phyloP scores from a whole-genome alignment of 2,113 vertebrate species.

The Mustela lutreola region DNA sequence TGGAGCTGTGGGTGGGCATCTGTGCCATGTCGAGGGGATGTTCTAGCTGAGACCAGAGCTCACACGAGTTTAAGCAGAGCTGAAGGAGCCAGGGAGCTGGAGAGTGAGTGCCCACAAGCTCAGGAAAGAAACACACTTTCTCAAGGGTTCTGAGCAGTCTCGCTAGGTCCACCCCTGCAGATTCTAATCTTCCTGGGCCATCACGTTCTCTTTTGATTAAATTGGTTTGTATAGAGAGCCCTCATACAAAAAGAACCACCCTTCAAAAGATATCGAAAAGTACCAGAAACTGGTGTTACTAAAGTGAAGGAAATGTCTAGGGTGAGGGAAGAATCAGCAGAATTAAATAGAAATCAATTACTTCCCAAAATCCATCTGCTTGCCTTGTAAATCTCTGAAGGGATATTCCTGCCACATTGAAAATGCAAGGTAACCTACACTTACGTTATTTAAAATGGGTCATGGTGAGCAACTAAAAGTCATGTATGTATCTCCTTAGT shows the following conservation, averaged over 20 bases:
- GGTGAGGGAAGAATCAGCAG: background rate
- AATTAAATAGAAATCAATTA: background rate
- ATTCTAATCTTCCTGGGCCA: background rate
- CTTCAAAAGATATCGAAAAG: background rate
- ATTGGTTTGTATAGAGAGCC: background rate
- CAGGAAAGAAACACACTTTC: background rate
- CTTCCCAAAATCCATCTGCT: background rate
- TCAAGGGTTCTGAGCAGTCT: background rate
- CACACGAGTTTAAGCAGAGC: background rate
- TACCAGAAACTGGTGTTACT: background rate
- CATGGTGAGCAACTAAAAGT: background rate
- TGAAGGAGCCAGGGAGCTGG: background rate
- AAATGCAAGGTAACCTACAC: background rate
- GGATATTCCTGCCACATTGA: background rate
- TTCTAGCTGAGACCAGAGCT: background rate
- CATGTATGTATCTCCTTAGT: background rate
- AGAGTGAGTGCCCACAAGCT: background rate
- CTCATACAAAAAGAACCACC: background rate
- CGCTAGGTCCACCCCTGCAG: background rate
- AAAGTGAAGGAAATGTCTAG: background rate
- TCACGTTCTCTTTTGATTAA: background rate
- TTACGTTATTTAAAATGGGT: background rate
- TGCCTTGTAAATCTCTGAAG: background rate
- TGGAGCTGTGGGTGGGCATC: background rate
- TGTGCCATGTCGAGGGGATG: background rate